Conservation (phyloP, 2,113 vertebrate genomes). For the Cololabis saira region DNA sequence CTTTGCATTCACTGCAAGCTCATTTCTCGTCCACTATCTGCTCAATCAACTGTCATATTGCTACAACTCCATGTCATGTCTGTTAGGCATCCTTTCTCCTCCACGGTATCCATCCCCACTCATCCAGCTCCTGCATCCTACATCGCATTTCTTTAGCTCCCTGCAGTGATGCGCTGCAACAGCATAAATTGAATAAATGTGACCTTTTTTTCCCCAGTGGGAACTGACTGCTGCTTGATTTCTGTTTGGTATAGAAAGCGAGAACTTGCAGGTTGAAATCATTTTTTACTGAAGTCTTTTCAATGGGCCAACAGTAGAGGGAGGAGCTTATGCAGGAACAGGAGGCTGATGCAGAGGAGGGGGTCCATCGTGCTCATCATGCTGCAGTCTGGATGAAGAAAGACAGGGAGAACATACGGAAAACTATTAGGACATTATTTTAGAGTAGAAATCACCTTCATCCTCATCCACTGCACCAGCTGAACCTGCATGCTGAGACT, state of each 20-base stretch:
- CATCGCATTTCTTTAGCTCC: constrained; percentile 15
- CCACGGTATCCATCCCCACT: constrained; percentile 1
- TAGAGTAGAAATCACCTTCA: too few relatives aligned
- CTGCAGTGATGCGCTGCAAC: constrained; percentile 55
- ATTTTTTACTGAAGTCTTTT: constrained; percentile 74
- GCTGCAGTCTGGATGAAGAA: constrained; percentile 79
- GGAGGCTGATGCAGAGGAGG: constrained; percentile 83
- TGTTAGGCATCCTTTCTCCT: constrained; percentile 17
- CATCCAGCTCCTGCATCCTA: background rate
- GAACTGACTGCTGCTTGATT: constrained; percentile 22
- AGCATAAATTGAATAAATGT: constrained; percentile 48
- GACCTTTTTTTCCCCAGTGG: background rate
- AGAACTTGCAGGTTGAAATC: constrained; percentile 36
- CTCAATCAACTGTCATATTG: background rate
- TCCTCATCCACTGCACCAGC: too few relatives aligned
- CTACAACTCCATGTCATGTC: constrained; percentile 21
- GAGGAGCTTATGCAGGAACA: constrained; percentile 88
- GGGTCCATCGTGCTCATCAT: constrained; percentile 82
- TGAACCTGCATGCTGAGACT: too few relatives aligned
- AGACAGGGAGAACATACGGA: background rate
- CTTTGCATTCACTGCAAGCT: constrained; percentile 73
- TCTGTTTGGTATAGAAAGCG: constrained; percentile 70
- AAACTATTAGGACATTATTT: background rate
- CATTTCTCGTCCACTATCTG: constrained; percentile 28
- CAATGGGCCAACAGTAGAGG: constrained; percentile 85